Evolutionary conservation across 2,888 invertebrate species (phyloP).

Genomic region (Callyntrura guangdongensis): DNA sequence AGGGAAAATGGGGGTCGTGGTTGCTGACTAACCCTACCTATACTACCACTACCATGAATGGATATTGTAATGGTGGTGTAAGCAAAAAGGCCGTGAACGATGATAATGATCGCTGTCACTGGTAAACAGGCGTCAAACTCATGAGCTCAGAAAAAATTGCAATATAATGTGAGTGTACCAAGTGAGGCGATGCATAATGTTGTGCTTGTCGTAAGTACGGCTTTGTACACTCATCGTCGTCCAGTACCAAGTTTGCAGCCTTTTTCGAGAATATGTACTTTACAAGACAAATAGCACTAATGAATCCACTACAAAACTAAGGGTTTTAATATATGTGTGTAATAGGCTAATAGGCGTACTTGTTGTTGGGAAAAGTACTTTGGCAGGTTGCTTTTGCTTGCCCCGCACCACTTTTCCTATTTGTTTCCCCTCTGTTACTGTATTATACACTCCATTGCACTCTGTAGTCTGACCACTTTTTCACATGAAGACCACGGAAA

Average conservation of each 20-base stretch:
- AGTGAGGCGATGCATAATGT: constrained; percentile 29
- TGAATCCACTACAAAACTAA: constrained; percentile 44
- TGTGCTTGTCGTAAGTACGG: background rate
- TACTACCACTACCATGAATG: too few species aligned
- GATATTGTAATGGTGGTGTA: constrained; percentile 29
- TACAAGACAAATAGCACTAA: constrained; percentile 63
- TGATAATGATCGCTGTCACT: constrained; percentile 75
- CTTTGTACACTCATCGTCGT: background rate
- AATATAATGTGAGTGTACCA: constrained; percentile 70
- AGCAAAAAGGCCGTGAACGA: constrained; percentile 42
- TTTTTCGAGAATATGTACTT: background rate
- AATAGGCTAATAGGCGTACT: background rate
- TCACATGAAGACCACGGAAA: constrained; percentile 12
- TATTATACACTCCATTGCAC: constrained; percentile 62
- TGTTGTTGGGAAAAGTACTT: constrained; percentile 40
- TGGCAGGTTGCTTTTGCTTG: constrained; percentile 30
- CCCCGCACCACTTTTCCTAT: constrained; percentile 12
- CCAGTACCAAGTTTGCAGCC: background rate
- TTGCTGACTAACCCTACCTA: constrained; percentile 8
- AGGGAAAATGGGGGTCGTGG: constrained; percentile 10
- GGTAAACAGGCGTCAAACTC: constrained; percentile 74
- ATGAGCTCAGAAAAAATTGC: constrained; percentile 68
- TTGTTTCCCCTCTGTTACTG: constrained; percentile 44
- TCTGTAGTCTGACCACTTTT: constrained; percentile 57
- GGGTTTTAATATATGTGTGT: background rate